Percentiles rank a stretch among this genome's conserved stretches.
These are phyloP conservation scores for Anolis apletophallus DNA, from an alignment of 2,797 vertebrate species.

Conservation along the genomic window DNA sequence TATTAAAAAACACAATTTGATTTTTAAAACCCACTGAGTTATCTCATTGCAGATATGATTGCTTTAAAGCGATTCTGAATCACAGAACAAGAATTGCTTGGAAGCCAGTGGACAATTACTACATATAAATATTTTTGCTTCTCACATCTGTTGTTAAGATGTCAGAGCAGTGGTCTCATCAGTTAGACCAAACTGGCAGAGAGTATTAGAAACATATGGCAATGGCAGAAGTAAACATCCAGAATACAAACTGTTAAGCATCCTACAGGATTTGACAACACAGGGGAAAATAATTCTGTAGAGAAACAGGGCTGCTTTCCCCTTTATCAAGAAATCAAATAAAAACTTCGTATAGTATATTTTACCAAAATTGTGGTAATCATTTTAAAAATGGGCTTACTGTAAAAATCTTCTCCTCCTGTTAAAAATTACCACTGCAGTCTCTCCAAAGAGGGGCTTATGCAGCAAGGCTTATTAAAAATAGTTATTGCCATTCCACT, in stretches of 20 bases:
- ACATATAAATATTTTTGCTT: conserved; percentile 8
- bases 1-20: not conserved
- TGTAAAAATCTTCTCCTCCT: too few species aligned
- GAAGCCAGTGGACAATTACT: conserved; percentile 15
- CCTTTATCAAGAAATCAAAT: not conserved
- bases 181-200: not conserved
- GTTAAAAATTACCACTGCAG: too few species aligned
- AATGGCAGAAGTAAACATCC: not conserved
- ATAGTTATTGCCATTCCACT: too few species aligned
- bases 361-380: not conserved
- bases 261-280: not conserved
- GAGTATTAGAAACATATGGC: not conserved
- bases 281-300: not conserved
- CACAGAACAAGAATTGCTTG: conserved; percentile 1
- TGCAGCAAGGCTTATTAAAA: too few species aligned
- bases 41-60: conserved; percentile 6
- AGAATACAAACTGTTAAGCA: not conserved
- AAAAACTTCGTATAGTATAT: not conserved
- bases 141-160: conserved; percentile 33
- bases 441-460: too few species aligned
- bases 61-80: conserved; percentile 8
- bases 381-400: too few species aligned
- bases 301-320: not conserved
- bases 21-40: not conserved
- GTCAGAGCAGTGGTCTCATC: conserved; percentile 4